Conservation (phyloP, 2,888 invertebrate species). For the Pasiphila rectangulata region DNA sequence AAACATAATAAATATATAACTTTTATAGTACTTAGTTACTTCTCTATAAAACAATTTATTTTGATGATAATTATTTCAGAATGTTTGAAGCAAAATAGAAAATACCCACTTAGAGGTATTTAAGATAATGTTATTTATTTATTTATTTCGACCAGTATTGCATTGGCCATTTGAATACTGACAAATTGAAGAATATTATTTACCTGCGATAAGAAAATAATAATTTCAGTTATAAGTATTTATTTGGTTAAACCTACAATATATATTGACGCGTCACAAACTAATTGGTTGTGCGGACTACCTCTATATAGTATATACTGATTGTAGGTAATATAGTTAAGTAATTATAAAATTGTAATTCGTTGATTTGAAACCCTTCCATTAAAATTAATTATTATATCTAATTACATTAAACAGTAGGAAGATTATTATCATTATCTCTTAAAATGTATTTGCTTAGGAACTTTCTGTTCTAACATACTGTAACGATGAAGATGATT, state of each 20-base stretch:
- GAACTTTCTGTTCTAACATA: conserved; percentile 69
- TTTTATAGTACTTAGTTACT: too few species aligned
- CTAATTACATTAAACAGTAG: conserved; percentile 40
- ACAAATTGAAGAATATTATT: background rate
- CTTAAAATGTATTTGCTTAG: conserved; percentile 67
- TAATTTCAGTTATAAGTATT: background rate
- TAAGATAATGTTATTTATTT: too few species aligned
- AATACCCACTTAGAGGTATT: background rate
- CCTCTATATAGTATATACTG: conserved; percentile 39
- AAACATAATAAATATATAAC: too few species aligned
- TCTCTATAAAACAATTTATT: too few species aligned
- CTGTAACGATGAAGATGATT: conserved; percentile 9
- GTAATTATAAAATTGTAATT: conserved; percentile 55
- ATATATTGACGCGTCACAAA: background rate
- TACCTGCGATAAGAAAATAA: too few species aligned
- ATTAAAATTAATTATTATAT: conserved; percentile 62
- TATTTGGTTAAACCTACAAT: too few species aligned
- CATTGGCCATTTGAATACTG: conserved; percentile 29
- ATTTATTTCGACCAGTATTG: background rate
- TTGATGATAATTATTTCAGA: background rate
- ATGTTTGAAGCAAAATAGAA: background rate
- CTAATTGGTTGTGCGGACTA: conserved; percentile 29
- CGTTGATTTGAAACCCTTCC: conserved; percentile 75
- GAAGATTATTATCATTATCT: conserved; percentile 46
- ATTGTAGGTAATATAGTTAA: conserved; percentile 32